phyloP scores from a whole-genome alignment of 2,113 vertebrate genomes.

The Spizaetus ornatus region DNA sequence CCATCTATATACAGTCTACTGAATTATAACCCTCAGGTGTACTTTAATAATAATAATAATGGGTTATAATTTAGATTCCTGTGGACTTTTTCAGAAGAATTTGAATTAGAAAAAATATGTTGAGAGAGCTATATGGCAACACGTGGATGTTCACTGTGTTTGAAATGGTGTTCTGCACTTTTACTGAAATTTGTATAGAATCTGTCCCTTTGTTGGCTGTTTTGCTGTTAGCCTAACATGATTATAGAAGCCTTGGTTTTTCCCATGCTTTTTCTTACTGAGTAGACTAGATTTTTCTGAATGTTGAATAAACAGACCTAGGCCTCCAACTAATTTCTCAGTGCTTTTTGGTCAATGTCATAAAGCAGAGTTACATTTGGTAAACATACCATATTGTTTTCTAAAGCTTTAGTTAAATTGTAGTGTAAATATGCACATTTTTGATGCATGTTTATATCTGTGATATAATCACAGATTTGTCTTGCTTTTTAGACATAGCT shows the following conservation, averaged over 20 bases:
- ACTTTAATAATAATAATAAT: neutral
- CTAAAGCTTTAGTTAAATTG: neutral
- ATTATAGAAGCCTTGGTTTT: constrained; percentile 8
- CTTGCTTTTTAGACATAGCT: constrained; percentile 4
- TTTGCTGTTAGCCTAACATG: constrained; percentile 50
- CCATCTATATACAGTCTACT: neutral
- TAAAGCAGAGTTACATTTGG: neutral
- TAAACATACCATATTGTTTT: neutral
- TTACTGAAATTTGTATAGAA: constrained; percentile 28
- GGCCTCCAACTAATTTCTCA: neutral
- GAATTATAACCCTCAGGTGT: constrained; percentile 52
- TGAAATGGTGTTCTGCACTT: constrained; percentile 56
- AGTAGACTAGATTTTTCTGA: neutral
- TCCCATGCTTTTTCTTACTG: constrained; percentile 3
- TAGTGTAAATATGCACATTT: neutral
- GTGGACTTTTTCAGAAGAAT: neutral
- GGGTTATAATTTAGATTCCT: constrained; percentile 36
- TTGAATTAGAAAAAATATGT: neutral
- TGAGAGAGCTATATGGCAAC: constrained; percentile 72
- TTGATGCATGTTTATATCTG: neutral
- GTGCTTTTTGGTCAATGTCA: neutral
- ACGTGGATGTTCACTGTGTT: constrained; percentile 52
- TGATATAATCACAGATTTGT: constrained; percentile 14
- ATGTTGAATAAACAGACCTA: neutral
- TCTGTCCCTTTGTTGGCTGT: constrained; percentile 31